Evolutionary conservation across 2,797 vertebrate species (phyloP).

Genomic region (Sebastes taczanowskii): DNA sequence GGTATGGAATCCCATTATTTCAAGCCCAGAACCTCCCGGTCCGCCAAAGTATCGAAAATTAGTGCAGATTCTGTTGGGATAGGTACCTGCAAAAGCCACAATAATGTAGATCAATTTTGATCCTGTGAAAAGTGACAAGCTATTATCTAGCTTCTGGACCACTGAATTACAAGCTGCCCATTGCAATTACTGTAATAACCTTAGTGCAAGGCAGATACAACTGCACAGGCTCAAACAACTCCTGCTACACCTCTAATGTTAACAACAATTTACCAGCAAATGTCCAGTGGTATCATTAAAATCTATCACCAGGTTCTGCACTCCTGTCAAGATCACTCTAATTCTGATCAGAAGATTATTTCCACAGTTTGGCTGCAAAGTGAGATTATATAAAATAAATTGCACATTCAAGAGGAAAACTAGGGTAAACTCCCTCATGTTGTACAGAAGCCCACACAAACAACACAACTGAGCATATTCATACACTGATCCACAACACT

Average conservation of each 20-base stretch:
- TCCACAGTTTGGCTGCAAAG: not conserved
- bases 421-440: not conserved
- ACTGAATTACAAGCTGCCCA: not conserved
- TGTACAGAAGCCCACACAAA: not conserved
- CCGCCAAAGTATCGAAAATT: not conserved
- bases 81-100: not conserved
- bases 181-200: constrained; percentile 6
- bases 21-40: constrained; percentile 2
- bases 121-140: constrained; percentile 3
- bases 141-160: not conserved
- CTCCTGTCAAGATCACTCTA: not conserved
- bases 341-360: not conserved
- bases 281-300: not conserved
- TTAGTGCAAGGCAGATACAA: not conserved
- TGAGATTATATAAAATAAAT: not conserved
- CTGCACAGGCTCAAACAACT: not conserved
- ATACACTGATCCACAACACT: not conserved
- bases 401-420: not conserved
- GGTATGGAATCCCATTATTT: constrained; percentile 43
- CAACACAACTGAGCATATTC: not conserved
- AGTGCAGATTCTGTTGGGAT: not conserved
- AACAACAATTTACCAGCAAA: not conserved
- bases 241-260: not conserved
- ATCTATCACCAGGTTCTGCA: not conserved
- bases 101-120: not conserved